Conservation (phyloP, 2,113 vertebrate genomes). For the Naja naja region DNA sequence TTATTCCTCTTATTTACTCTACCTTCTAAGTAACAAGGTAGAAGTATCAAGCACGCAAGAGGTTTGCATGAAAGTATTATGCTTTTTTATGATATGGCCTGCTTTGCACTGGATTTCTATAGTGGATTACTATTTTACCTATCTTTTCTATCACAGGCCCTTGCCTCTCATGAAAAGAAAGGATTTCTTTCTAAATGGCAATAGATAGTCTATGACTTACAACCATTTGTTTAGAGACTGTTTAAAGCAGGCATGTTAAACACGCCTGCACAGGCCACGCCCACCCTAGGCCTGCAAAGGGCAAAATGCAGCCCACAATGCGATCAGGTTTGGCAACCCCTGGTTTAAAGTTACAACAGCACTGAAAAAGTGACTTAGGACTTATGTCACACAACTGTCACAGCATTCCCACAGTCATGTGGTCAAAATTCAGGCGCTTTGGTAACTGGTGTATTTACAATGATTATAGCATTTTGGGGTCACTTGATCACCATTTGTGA, state of each 20-base stretch:
- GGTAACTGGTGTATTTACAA: neutral
- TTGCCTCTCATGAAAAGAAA: neutral
- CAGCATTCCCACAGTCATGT: too few relatives aligned
- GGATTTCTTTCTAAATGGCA: neutral
- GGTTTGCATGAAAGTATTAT: neutral
- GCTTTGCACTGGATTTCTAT: neutral
- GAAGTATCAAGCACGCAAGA: neutral
- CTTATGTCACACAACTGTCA: neutral
- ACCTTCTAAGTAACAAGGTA: neutral
- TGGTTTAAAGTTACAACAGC: neutral
- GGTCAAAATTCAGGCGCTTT: neutral
- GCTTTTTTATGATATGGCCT: neutral
- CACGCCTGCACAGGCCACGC: too few relatives aligned
- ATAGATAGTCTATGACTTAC: neutral
- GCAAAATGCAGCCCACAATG: too few relatives aligned
- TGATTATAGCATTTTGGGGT: neutral
- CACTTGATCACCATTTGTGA: too few relatives aligned
- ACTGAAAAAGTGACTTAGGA: neutral
- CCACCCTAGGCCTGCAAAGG: too few relatives aligned
- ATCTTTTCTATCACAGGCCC: neutral
- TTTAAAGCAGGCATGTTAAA: neutral
- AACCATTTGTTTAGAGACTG: neutral
- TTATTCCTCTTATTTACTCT: neutral
- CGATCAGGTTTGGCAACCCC: too few relatives aligned
- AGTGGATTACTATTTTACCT: neutral